Conservation (phyloP, 2,113 vertebrate genomes). For the Notarius lentiginosus region DNA sequence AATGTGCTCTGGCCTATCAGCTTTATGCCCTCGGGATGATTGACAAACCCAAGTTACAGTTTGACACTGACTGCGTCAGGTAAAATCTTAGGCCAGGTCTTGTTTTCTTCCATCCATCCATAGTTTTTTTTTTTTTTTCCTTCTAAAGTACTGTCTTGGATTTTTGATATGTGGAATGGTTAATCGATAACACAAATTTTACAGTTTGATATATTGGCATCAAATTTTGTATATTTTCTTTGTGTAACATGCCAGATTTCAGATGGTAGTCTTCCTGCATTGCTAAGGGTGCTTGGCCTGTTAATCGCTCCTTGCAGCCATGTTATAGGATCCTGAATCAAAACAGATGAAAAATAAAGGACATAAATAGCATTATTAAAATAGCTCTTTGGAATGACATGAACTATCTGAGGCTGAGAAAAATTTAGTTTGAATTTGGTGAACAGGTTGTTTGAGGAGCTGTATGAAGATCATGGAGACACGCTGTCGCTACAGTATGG, state of each 20-base stretch:
- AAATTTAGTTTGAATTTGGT: neutral
- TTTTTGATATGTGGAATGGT: neutral
- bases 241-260: neutral
- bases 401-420: neutral
- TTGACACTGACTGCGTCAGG: constrained; percentile 96
- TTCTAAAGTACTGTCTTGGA: neutral
- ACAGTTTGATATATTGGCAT: neutral
- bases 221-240: neutral
- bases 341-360: neutral
- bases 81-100: constrained; percentile 54
- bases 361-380: neutral
- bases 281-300: neutral
- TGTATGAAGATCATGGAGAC: constrained; percentile 98
- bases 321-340: neutral
- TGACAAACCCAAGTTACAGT: constrained; percentile 95
- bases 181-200: neutral
- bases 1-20: constrained; percentile 95
- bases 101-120: neutral
- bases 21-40: constrained; percentile 91
- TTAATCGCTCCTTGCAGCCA: neutral
- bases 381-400: neutral
- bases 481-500: constrained; percentile 94
- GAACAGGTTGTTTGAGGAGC: constrained; percentile 91
- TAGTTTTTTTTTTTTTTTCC: neutral
- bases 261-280: neutral